phyloP scores from a whole-genome alignment of 2,797 vertebrate species.

The Myotis daubentonii region DNA sequence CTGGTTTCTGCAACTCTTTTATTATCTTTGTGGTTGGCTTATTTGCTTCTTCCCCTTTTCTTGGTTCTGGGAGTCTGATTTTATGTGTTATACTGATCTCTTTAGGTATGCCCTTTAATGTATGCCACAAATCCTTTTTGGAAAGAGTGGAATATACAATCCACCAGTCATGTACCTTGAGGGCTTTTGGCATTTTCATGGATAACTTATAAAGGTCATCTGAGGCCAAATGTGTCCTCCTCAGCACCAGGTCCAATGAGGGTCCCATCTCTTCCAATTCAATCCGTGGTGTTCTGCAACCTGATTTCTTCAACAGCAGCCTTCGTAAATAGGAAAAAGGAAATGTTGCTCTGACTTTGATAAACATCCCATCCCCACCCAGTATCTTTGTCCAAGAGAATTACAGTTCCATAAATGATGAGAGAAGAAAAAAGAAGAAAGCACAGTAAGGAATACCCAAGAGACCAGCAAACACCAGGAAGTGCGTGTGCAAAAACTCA shows the following conservation, averaged over 20 bases:
- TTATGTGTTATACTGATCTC: not conserved
- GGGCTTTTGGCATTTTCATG: slow-evolving; percentile 91
- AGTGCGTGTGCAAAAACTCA: not conserved
- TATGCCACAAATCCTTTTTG: not conserved
- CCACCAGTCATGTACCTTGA: slow-evolving; percentile 89
- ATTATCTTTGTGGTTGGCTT: not conserved
- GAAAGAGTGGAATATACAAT: not conserved
- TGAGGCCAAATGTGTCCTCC: slow-evolving; percentile 95
- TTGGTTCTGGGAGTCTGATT: not conserved
- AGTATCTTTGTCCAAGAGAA: slow-evolving; percentile 10
- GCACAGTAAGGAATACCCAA: not conserved
- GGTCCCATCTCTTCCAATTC: slow-evolving; percentile 98
- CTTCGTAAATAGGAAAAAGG: slow-evolving; percentile 78
- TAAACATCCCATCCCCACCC: not conserved
- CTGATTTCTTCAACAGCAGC: slow-evolving; percentile 95
- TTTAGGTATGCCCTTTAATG: not conserved
- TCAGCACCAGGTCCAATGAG: slow-evolving; percentile 91
- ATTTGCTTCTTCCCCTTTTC: not conserved
- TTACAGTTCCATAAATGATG: not conserved
- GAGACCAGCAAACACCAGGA: not conserved
- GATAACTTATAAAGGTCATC: slow-evolving; percentile 95
- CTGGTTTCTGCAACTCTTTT: not conserved
- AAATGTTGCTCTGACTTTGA: slow-evolving; percentile 8
- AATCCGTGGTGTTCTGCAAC: slow-evolving; percentile 94
- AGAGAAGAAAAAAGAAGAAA: not conserved